A percentile compares a stretch with the other conserved stretches of the same genome.
These are phyloP conservation scores for Tarsius wallacei DNA, from an alignment of 2,797 vertebrate species.

Conservation along the genomic window DNA sequence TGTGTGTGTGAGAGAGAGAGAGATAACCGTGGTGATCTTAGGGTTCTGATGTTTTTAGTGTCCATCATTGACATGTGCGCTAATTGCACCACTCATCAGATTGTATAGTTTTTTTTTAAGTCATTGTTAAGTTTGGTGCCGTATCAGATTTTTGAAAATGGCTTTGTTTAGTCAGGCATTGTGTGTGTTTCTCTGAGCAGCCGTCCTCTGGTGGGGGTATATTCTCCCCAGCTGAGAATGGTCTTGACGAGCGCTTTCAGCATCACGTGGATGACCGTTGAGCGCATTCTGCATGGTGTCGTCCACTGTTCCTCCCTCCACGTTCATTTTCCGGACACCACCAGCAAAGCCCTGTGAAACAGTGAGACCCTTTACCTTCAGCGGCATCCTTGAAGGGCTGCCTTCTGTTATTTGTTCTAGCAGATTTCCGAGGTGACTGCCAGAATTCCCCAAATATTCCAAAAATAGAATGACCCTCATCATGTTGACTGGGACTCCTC, in stretches of 20 bases:
- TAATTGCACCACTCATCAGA: conserved; percentile 82
- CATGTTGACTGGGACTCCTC: not conserved
- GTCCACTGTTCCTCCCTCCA: conserved; percentile 89
- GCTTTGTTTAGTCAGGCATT: conserved; percentile 82
- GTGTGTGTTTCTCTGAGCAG: not conserved
- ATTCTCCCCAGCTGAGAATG: conserved; percentile 83
- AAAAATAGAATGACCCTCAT: not conserved
- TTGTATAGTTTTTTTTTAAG: conserved; percentile 86
- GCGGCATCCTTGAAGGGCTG: conserved; percentile 33
- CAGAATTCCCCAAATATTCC: conserved; percentile 17
- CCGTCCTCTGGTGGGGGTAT: not conserved
- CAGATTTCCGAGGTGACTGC: conserved; percentile 63
- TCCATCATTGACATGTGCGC: conserved; percentile 84
- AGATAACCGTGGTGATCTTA: not conserved
- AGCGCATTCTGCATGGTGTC: conserved; percentile 86
- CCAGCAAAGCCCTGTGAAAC: not conserved
- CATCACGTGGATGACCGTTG: conserved; percentile 87
- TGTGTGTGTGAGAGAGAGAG: no score
- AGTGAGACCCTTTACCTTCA: conserved; percentile 14
- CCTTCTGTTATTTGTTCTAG: conserved; percentile 36
- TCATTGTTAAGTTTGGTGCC: conserved; percentile 89
- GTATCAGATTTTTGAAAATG: conserved; percentile 87
- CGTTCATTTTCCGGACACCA: conserved; percentile 86
- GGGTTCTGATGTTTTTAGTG: conserved; percentile 71
- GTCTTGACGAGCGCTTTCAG: conserved; percentile 89